These are phyloP conservation scores for Epizoanthus illoricatus DNA, from an alignment of 92 coral and sea anemone species.

Conservation along the genomic window DNA sequence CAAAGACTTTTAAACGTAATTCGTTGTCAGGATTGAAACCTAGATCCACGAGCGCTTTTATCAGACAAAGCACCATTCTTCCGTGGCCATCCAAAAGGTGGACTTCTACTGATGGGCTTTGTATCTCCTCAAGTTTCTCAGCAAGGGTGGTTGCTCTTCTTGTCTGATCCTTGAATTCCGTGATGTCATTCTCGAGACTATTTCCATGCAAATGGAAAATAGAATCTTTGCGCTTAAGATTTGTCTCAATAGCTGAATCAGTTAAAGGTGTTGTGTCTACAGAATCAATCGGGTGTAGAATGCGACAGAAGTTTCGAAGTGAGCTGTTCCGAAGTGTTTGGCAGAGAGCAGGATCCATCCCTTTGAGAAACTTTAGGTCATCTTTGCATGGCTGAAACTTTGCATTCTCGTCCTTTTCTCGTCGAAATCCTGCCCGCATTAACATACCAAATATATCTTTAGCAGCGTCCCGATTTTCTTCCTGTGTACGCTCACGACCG, in stretches of 20 bases:
- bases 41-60: slow-evolving; percentile 2
- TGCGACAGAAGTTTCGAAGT: background rate
- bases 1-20: background rate
- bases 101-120: background rate
- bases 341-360: slow-evolving; percentile 21
- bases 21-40: background rate
- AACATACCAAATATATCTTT: slow-evolving; percentile 16
- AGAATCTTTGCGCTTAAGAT: slow-evolving; percentile 16
- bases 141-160: slow-evolving; percentile 5
- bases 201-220: slow-evolving; percentile 35
- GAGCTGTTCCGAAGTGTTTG: background rate
- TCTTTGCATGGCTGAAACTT: slow-evolving; percentile 25
- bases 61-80: slow-evolving; percentile 28
- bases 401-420: background rate
- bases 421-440: slow-evolving; percentile 20
- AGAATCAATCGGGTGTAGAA: slow-evolving; percentile 23
- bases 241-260: background rate
- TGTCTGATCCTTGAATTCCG: slow-evolving; percentile 17
- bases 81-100: slow-evolving; percentile 28
- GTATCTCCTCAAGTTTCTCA: background rate
- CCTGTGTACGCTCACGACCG: background rate
- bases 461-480: slow-evolving; percentile 1
- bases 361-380: slow-evolving; percentile 21
- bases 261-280: background rate
- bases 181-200: background rate